Percentiles rank a stretch among this genome's conserved stretches.
Conservation (phyloP, 2,113 vertebrate species). For the Vanacampus margaritifer region DNA sequence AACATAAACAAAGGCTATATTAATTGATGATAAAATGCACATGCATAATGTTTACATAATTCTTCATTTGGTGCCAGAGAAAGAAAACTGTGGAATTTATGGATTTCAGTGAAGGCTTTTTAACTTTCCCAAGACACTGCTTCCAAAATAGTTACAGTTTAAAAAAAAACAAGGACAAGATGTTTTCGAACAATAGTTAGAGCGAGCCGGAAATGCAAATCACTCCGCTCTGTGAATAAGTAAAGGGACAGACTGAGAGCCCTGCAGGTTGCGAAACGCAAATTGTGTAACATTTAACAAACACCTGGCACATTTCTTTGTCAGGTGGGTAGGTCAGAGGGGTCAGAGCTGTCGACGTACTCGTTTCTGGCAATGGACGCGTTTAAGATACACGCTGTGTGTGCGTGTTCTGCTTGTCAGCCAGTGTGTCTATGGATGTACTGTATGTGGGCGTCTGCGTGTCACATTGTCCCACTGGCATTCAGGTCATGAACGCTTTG, state of each 20-base stretch:
- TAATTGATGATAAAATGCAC: slow-evolving; percentile 18
- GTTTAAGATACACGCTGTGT: slow-evolving; percentile 35
- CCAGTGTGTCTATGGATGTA: slow-evolving; percentile 19
- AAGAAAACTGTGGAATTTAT: slow-evolving; percentile 4
- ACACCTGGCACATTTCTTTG: slow-evolving; percentile 45
- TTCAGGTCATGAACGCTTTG: slow-evolving; percentile 35
- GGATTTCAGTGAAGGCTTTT: slow-evolving; percentile 11
- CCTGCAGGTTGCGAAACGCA: slow-evolving; percentile 55
- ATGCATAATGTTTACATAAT: slow-evolving; percentile 43
- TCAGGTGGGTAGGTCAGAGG: slow-evolving; percentile 42
- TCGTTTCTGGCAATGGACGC: slow-evolving; percentile 41
- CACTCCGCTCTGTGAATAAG: slow-evolving; percentile 40
- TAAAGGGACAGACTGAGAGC: slow-evolving; percentile 46
- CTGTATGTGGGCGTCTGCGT: slow-evolving; percentile 13
- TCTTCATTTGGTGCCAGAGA: slow-evolving; percentile 19
- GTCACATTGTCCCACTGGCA: slow-evolving; percentile 28
- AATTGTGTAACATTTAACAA: slow-evolving; percentile 60
- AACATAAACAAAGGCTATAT: slow-evolving; percentile 18
- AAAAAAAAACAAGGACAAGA: slow-evolving; percentile 24
- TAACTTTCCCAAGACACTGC: slow-evolving; percentile 5
- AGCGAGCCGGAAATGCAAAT: slow-evolving; percentile 28
- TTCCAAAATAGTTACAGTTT: slow-evolving; percentile 20
- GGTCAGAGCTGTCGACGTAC: slow-evolving; percentile 45
- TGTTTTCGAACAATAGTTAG: slow-evolving; percentile 12
- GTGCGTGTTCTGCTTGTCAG: slow-evolving; percentile 17